Percentiles rank a stretch among this genome's conserved stretches.
phyloP scores from a whole-genome alignment of 92 coral and sea anemone genomes.

The Micromussa lordhowensis region DNA sequence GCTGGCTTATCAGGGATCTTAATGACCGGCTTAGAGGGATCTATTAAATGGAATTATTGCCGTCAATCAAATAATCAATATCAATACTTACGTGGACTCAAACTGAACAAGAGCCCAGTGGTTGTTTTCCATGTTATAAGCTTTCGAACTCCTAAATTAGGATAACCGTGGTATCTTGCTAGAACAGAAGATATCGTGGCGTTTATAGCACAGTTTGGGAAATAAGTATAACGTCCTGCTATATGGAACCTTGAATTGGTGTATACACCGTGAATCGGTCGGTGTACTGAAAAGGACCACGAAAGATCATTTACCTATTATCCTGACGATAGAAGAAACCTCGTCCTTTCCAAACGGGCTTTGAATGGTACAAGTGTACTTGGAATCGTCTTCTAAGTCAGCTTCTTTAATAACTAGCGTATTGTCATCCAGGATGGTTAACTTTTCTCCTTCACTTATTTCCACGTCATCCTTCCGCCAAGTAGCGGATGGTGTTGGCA shows the following conservation, averaged over 20 bases:
- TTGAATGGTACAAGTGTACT: constrained; percentile 66
- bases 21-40: constrained; percentile 13
- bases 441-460: constrained; percentile 37
- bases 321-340: neutral
- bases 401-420: constrained; percentile 63
- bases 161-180: too few relatives aligned
- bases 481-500: constrained; percentile 66
- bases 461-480: constrained; percentile 67
- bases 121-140: neutral
- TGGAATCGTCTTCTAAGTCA: constrained; percentile 51
- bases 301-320: constrained; percentile 31
- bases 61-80: neutral
- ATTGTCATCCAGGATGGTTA: constrained; percentile 32
- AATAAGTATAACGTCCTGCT: neutral
- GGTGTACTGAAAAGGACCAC: neutral
- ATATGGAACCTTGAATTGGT: too few relatives aligned
- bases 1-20: neutral
- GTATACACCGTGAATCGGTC: neutral
- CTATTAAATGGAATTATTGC: neutral
- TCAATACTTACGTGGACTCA: neutral
- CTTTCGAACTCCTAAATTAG: neutral
- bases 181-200: too few relatives aligned
- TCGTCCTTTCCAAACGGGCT: constrained; percentile 28
- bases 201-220: neutral
- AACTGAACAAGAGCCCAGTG: neutral